Evolutionary conservation across 2,888 invertebrate species (phyloP).

Genomic region (Ophraella communa): DNA sequence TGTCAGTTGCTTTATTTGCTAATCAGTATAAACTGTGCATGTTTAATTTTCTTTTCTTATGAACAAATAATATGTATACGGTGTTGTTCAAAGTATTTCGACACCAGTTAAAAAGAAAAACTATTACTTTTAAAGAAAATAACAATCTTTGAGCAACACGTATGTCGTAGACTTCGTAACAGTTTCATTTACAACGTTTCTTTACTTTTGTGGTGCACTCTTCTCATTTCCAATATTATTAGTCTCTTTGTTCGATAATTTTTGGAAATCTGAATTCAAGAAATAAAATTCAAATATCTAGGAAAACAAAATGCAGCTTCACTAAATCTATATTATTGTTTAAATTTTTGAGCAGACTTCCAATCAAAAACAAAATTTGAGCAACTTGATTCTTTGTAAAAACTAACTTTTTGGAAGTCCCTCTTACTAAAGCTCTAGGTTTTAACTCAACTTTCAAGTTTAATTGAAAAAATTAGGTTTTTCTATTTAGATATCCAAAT

Average conservation of each 20-base stretch:
- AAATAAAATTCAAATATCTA: not conserved
- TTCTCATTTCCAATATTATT: not conserved
- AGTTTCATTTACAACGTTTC: conserved; percentile 15
- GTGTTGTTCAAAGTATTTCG: conserved; percentile 14
- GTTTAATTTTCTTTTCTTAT: conserved; percentile 17
- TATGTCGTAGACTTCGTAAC: not conserved
- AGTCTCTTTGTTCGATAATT: not conserved
- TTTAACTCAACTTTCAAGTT: too few species aligned
- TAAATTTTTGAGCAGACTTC: not conserved
- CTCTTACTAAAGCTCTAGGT: too few species aligned
- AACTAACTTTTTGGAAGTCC: too few species aligned
- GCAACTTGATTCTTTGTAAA: too few species aligned
- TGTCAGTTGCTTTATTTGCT: conserved; percentile 8
- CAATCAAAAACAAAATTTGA: too few species aligned
- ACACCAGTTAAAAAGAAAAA: not conserved
- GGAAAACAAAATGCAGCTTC: not conserved
- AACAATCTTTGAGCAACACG: conserved; percentile 19
- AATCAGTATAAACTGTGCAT: conserved; percentile 18
- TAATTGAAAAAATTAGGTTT: too few species aligned
- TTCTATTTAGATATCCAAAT: not conserved
- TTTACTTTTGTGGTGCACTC: conserved; percentile 19
- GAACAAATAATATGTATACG: conserved; percentile 1
- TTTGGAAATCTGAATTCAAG: not conserved
- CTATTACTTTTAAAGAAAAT: not conserved
- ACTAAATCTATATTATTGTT: too few species aligned